Evolutionary conservation across 2,888 invertebrate species (phyloP).

Genomic region (Parnassius mnemosyne): DNA sequence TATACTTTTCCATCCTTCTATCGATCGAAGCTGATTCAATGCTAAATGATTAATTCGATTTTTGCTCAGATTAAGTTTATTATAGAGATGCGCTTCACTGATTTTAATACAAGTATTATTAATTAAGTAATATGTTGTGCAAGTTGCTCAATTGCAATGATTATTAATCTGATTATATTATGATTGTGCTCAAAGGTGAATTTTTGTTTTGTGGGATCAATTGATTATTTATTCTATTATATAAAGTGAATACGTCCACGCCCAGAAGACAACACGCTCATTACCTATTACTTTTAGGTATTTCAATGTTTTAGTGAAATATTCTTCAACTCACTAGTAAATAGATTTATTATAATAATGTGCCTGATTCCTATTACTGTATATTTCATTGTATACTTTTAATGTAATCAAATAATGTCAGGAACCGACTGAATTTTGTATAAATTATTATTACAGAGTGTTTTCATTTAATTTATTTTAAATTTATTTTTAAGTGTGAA

Average conservation of each 20-base stretch:
- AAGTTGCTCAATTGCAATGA: conserved; percentile 70
- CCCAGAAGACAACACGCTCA: conserved; percentile 23
- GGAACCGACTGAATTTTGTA: conserved; percentile 77
- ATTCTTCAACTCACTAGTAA: conserved; percentile 58
- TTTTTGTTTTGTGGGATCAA: conserved; percentile 65
- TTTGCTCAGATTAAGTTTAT: conserved; percentile 59
- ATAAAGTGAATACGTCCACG: conserved; percentile 63
- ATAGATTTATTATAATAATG: conserved; percentile 64
- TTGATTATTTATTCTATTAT: conserved; percentile 49
- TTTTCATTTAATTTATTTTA: conserved; percentile 77
- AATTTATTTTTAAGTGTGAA: conserved; percentile 76
- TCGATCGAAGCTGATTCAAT: conserved; percentile 39
- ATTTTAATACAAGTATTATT: conserved; percentile 53
- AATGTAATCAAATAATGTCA: conserved; percentile 75
- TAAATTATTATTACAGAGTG: conserved; percentile 74
- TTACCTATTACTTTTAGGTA: conserved; percentile 37
- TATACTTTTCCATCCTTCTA: conserved; percentile 46
- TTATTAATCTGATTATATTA: conserved; percentile 55
- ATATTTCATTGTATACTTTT: conserved; percentile 74
- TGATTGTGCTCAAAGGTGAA: conserved; percentile 75
- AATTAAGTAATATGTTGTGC: conserved; percentile 46
- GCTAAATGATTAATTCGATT: conserved; percentile 36
- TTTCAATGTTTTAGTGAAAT: conserved; percentile 46
- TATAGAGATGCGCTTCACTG: conserved; percentile 58
- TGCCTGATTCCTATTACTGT: conserved; percentile 80